phyloP scores from a whole-genome alignment of 2,888 invertebrate species.

The Meteorus colon region DNA sequence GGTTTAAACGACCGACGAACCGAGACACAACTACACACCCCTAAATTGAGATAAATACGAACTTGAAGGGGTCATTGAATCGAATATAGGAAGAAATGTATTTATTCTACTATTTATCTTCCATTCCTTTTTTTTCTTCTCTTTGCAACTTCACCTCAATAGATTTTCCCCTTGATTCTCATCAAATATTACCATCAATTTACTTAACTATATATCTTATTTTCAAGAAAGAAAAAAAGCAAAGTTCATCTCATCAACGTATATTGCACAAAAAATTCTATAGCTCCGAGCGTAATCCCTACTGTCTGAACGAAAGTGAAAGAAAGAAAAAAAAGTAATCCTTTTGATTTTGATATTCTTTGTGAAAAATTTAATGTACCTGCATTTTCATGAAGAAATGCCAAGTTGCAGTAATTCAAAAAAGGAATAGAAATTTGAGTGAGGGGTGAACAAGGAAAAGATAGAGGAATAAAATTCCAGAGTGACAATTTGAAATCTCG shows the following conservation, averaged over 20 bases:
- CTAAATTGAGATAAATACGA: constrained; percentile 9
- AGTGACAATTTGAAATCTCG: constrained; percentile 44
- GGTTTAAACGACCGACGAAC: not conserved
- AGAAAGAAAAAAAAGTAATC: not conserved
- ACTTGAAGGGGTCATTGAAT: not conserved
- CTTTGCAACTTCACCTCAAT: not conserved
- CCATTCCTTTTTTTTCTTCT: not conserved
- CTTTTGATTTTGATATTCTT: not conserved
- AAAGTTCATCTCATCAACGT: not conserved
- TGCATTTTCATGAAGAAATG: constrained; percentile 13
- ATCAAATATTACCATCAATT: not conserved
- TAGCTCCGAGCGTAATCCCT: not conserved
- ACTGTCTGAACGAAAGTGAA: not conserved
- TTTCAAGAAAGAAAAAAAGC: not conserved
- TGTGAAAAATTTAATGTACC: not conserved
- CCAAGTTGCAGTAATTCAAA: not conserved
- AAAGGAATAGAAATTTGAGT: constrained; percentile 13
- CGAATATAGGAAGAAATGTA: not conserved
- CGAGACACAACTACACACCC: constrained; percentile 6
- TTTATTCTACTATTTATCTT: not conserved
- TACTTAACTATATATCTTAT: not conserved
- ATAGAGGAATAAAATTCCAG: constrained; percentile 27
- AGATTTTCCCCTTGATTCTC: not conserved
- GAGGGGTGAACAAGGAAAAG: constrained; percentile 12
- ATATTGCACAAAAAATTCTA: not conserved